phyloP scores from a whole-genome alignment of 1,140 invertebrate genomes.

The Cydia fagiglandana region DNA sequence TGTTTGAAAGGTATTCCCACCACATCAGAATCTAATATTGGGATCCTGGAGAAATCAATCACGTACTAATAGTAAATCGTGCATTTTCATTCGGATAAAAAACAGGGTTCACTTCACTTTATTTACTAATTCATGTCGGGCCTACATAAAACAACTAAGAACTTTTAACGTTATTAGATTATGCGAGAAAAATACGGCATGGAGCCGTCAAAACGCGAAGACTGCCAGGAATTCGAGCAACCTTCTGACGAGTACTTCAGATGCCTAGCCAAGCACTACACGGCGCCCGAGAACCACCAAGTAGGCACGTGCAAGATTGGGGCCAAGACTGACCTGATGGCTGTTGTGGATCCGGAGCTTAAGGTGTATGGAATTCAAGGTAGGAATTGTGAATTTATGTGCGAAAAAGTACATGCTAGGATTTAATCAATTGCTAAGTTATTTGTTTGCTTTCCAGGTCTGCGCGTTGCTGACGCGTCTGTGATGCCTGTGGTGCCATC shows the following conservation, averaged over 20 bases:
- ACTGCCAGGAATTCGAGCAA: conserved; percentile 82
- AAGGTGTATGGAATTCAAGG: conserved; percentile 80
- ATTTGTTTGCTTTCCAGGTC: conserved; percentile 81
- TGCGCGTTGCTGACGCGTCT: conserved; percentile 87
- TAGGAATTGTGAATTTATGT: conserved; percentile 33
- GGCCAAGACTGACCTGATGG: conserved; percentile 72
- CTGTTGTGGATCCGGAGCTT: conserved; percentile 80
- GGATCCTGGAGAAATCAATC: too few relatives aligned
- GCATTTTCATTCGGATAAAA: too few relatives aligned
- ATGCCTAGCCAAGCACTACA: conserved; percentile 78
- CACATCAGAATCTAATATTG: too few relatives aligned
- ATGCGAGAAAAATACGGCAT: conserved; percentile 86
- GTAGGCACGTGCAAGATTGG: conserved; percentile 87
- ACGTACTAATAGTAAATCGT: too few relatives aligned
- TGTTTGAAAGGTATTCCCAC: too few relatives aligned
- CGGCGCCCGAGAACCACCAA: conserved; percentile 81
- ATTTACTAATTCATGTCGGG: too few relatives aligned
- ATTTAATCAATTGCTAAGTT: neutral
- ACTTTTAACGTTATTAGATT: conserved; percentile 49
- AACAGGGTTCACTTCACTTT: too few relatives aligned
- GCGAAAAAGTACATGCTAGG: too few relatives aligned
- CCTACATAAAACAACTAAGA: too few relatives aligned
- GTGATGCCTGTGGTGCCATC: conserved; percentile 77
- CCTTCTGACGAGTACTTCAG: conserved; percentile 80
- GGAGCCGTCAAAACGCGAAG: conserved; percentile 82